Conservation (phyloP, 2,888 invertebrate genomes). For the Pocota personata region DNA sequence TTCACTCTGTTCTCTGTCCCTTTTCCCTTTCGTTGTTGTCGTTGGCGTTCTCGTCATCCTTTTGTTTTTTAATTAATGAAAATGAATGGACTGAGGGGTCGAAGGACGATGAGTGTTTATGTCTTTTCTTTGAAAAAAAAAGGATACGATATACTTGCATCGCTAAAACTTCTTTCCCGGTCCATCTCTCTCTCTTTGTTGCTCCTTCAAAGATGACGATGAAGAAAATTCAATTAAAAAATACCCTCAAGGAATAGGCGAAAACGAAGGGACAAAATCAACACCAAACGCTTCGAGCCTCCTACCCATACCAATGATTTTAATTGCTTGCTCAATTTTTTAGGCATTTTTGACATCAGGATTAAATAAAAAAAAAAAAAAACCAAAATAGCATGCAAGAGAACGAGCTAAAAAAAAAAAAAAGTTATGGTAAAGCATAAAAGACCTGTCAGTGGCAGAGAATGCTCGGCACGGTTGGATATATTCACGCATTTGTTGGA, state of each 20-base stretch:
- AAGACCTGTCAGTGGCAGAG: slow-evolving; percentile 62
- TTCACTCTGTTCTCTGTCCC: background rate
- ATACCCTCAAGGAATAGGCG: slow-evolving; percentile 50
- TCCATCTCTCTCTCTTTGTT: background rate
- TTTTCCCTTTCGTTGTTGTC: background rate
- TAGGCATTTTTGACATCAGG: slow-evolving; percentile 61
- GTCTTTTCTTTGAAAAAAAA: slow-evolving; percentile 68
- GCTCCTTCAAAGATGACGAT: slow-evolving; percentile 4
- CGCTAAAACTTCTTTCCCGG: background rate
- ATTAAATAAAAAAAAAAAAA: slow-evolving; percentile 30
- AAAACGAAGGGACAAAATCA: slow-evolving; percentile 42
- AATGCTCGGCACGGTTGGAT: background rate
- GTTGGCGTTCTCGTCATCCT: slow-evolving; percentile 41
- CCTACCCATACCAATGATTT: slow-evolving; percentile 19
- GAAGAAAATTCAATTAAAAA: slow-evolving; percentile 70
- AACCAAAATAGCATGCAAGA: background rate
- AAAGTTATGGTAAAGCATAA: slow-evolving; percentile 29
- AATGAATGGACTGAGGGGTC: slow-evolving; percentile 38
- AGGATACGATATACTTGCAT: slow-evolving; percentile 38
- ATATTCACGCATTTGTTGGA: slow-evolving; percentile 30
- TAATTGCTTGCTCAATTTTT: slow-evolving; percentile 68
- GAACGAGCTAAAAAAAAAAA: background rate
- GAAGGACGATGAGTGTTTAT: slow-evolving; percentile 65
- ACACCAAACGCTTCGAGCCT: background rate
- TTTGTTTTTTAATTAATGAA: slow-evolving; percentile 66